These are phyloP conservation scores for Accipiter virgatus DNA, from an alignment of 2,113 vertebrate species.

Conservation along the genomic window DNA sequence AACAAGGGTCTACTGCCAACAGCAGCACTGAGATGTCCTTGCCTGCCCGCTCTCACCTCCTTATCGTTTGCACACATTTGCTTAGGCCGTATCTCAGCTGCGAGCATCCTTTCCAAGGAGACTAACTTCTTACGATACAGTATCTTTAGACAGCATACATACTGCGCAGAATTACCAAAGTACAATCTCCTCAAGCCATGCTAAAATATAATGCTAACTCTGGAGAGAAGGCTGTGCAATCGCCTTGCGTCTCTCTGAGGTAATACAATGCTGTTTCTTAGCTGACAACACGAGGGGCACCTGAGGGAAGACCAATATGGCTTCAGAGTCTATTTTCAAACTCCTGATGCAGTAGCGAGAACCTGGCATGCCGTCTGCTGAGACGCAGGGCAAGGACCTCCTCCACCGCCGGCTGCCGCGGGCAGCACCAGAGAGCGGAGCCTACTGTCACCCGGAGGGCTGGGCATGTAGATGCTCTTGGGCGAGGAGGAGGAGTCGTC, in stretches of 20 bases:
- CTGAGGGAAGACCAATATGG: constrained; percentile 40
- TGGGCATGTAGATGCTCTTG: not conserved
- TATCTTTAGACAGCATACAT: constrained; percentile 34
- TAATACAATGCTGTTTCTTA: constrained; percentile 46
- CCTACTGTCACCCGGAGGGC: not conserved
- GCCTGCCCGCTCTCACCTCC: constrained; percentile 34
- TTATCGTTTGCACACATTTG: not conserved
- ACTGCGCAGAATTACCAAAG: constrained; percentile 11
- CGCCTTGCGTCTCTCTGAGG: constrained; percentile 14
- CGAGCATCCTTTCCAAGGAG: constrained; percentile 20
- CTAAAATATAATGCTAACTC: constrained; percentile 40
- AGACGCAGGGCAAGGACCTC: not conserved
- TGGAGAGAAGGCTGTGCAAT: constrained; percentile 13
- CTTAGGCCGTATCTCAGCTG: not conserved
- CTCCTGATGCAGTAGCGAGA: not conserved
- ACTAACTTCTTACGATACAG: not conserved
- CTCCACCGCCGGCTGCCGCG: not conserved
- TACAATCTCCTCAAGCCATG: constrained; percentile 61
- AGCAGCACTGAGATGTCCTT: constrained; percentile 28
- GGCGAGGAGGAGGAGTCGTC: not conserved
- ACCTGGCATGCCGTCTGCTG: not conserved
- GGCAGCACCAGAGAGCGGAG: not conserved
- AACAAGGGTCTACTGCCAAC: constrained; percentile 30
- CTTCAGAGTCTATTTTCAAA: constrained; percentile 45
- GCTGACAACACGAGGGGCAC: constrained; percentile 36